These are phyloP conservation scores for Plumapathes pennacea DNA, from an alignment of 92 coral and sea anemone species.

Conservation along the genomic window DNA sequence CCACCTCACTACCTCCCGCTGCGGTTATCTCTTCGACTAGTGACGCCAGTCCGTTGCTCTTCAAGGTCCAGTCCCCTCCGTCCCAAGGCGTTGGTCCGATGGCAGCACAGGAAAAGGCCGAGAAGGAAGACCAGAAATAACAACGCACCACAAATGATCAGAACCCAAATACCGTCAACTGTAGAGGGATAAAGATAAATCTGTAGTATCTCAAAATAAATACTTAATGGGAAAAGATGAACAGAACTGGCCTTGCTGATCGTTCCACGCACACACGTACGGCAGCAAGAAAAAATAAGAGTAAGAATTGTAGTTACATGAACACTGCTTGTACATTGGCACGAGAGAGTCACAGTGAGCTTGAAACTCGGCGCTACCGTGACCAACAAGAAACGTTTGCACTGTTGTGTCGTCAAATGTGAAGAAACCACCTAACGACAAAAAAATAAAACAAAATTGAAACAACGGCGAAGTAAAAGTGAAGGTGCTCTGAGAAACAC, in stretches of 20 bases:
- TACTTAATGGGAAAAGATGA: no score
- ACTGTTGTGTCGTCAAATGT: constrained; percentile 78
- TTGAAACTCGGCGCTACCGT: constrained; percentile 91
- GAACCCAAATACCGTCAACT: constrained; percentile 86
- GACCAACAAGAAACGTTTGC: constrained; percentile 79
- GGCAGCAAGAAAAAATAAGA: no score
- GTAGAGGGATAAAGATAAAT: constrained; percentile 1
- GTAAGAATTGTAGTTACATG: no score
- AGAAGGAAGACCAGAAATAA: constrained; percentile 45
- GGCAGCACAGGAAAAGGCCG: constrained; percentile 66
- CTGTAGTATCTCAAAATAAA: no score
- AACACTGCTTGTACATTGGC: constrained; percentile 92
- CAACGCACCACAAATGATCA: constrained; percentile 46
- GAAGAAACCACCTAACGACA: constrained; percentile 67
- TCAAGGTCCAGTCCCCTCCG: neutral
- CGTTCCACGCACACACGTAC: no score
- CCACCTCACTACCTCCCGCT: no score
- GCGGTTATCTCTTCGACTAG: neutral
- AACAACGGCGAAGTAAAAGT: no score
- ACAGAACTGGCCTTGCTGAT: no score
- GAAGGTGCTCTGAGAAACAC: no score
- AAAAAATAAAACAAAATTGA: no score
- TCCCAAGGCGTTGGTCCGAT: constrained; percentile 10
- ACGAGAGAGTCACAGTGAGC: constrained; percentile 75
- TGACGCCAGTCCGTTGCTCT: neutral